Conservation (phyloP, 2,113 vertebrate genomes). For the Lophochroa leadbeateri region DNA sequence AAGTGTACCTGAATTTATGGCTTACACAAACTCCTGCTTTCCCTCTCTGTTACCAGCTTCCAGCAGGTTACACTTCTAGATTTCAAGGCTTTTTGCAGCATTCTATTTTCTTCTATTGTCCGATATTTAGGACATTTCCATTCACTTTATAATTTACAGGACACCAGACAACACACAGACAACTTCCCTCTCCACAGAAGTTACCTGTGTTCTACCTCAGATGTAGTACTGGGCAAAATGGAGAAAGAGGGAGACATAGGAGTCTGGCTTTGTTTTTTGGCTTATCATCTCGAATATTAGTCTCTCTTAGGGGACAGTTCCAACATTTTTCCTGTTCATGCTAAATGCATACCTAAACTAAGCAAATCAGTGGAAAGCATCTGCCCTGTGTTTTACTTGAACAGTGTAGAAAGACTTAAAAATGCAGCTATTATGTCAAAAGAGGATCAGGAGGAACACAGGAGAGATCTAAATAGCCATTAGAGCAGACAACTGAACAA, state of each 20-base stretch:
- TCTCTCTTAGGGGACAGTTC: neutral
- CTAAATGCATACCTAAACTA: neutral
- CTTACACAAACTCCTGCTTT: neutral
- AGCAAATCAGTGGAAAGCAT: neutral
- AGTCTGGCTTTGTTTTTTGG: neutral
- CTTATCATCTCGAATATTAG: neutral
- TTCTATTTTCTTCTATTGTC: neutral
- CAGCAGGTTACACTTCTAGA: neutral
- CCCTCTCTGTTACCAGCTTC: neutral
- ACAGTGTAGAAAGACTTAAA: neutral
- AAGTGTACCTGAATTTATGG: rapidly evolving
- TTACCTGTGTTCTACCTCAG: neutral
- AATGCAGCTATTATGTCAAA: neutral
- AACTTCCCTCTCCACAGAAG: neutral
- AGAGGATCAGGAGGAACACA: neutral
- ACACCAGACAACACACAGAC: neutral
- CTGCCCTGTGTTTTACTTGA: neutral
- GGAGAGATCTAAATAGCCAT: neutral
- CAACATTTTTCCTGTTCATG: neutral
- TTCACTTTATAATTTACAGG: neutral
- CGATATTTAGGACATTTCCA: neutral
- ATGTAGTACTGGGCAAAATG: neutral
- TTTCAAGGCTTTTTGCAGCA: neutral
- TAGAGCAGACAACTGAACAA: neutral
- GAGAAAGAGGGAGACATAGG: neutral